Percentiles rank a stretch among this genome's conserved stretches.
Evolutionary conservation across 2,888 invertebrate species (phyloP).

Genomic region (Athalia rosae): DNA sequence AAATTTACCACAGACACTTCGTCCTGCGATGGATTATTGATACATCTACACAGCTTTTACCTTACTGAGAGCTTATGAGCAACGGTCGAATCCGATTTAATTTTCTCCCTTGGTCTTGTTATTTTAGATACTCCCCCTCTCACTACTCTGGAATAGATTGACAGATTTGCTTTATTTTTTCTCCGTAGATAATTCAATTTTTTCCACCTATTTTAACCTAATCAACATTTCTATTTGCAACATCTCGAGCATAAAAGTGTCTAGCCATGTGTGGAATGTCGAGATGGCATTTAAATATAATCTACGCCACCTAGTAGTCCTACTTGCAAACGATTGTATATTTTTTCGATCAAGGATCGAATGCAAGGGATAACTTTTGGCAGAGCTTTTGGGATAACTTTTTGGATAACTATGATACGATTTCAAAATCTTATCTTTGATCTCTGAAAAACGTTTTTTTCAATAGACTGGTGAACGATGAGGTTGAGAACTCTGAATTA

Average conservation of each 20-base stretch:
- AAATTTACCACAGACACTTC: conserved; percentile 2
- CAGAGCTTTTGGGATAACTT: no score
- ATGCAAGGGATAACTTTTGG: no score
- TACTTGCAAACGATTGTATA: no score
- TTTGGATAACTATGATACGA: no score
- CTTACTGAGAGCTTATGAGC: not conserved
- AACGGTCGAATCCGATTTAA: not conserved
- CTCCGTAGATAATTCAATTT: not conserved
- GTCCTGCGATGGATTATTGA: not conserved
- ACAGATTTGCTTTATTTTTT: not conserved
- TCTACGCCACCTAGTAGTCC: not conserved
- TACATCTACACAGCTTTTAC: not conserved
- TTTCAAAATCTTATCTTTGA: no score
- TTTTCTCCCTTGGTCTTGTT: not conserved
- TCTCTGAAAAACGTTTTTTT: no score
- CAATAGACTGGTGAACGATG: no score
- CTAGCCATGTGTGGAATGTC: not conserved
- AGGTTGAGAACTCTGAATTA: no score
- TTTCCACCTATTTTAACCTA: not conserved
- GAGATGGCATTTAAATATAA: not conserved
- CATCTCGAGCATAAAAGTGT: conserved; percentile 3
- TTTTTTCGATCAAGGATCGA: no score
- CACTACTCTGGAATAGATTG: not conserved
- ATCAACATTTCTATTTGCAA: not conserved
- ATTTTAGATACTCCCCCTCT: not conserved